phyloP scores from a whole-genome alignment of 2,888 invertebrate genomes.

The Formica aserva region DNA sequence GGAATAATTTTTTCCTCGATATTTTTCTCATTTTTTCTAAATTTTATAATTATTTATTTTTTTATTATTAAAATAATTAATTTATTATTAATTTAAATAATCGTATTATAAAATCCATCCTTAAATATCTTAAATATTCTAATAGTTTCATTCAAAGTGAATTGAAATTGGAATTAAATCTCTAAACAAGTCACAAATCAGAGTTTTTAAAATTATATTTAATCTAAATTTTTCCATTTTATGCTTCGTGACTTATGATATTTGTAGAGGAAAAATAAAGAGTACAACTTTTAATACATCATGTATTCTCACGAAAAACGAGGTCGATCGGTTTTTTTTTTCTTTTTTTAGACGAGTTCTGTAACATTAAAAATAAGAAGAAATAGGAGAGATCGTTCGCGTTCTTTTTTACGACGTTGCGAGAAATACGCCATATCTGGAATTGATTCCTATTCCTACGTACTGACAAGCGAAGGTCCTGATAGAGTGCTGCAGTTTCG shows the following conservation, averaged over 20 bases:
- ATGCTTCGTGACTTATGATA: not conserved
- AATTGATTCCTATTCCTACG: slow-evolving; percentile 48
- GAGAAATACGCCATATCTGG: slow-evolving; percentile 21
- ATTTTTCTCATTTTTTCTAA: not conserved
- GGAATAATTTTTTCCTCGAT: not conserved
- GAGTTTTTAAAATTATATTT: not conserved
- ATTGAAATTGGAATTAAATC: not conserved
- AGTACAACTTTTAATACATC: not conserved
- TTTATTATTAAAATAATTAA: not conserved
- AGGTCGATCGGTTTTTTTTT: not conserved
- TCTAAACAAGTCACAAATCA: not conserved
- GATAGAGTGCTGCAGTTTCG: not conserved
- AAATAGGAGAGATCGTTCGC: slow-evolving; percentile 30
- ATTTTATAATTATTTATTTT: not conserved
- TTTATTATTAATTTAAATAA: not conserved
- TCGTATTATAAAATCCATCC: not conserved
- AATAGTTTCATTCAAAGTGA: not conserved
- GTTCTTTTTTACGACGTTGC: slow-evolving; percentile 50
- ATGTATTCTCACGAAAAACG: not conserved
- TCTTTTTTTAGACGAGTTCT: not conserved
- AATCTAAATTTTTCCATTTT: not conserved
- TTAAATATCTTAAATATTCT: not conserved
- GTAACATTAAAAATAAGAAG: slow-evolving; percentile 16
- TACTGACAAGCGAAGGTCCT: slow-evolving; percentile 14
- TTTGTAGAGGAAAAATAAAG: not conserved